Conservation (phyloP, 2,113 vertebrate genomes). For the Nestor notabilis region DNA sequence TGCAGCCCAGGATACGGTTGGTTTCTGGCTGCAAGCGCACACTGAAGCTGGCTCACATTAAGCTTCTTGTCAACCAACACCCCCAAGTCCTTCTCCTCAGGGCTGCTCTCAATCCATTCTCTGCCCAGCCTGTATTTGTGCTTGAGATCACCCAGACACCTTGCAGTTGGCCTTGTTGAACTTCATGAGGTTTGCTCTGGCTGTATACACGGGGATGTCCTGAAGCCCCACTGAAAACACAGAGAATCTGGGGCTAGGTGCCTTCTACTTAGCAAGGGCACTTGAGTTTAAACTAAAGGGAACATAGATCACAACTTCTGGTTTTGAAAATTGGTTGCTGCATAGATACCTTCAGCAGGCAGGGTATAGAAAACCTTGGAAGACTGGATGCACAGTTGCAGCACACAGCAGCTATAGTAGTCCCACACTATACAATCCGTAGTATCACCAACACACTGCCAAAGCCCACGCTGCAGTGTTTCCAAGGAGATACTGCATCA, state of each 20-base stretch:
- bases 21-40: neutral
- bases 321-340: rapidly evolving
- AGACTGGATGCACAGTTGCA: neutral
- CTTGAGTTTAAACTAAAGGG: neutral
- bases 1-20: neutral
- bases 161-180: neutral
- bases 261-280: neutral
- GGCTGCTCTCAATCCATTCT: neutral
- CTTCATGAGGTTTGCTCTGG: neutral
- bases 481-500: constrained; percentile 65
- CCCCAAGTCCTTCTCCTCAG: neutral
- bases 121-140: neutral
- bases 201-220: neutral
- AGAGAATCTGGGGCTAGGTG: neutral
- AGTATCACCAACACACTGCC: neutral
- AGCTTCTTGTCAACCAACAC: neutral
- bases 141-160: neutral
- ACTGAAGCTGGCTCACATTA: neutral
- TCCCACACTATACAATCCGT: neutral
- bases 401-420: neutral
- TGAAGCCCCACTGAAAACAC: neutral
- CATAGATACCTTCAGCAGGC: neutral
- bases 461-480: constrained; percentile 4
- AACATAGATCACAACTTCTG: neutral
- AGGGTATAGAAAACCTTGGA: neutral